Percentiles rank a stretch among this genome's conserved stretches.
Evolutionary conservation across 1,140 invertebrate genomes (phyloP).

Genomic region (Drosophila kikkawai): DNA sequence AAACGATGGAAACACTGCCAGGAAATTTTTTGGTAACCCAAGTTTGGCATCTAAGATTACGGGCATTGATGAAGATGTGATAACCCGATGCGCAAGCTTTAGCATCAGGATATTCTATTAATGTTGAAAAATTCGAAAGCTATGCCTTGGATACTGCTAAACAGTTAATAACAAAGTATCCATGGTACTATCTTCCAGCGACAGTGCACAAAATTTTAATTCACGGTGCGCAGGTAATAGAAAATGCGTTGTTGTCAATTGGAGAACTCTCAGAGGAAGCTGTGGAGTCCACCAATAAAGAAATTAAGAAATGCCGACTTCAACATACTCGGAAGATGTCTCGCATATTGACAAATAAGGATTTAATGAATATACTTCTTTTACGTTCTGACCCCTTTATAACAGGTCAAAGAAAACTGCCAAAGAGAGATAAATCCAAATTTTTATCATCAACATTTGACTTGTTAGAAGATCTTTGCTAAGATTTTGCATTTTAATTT

Average conservation of each 20-base stretch:
- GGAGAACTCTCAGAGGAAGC: background rate
- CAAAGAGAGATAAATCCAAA: too few species aligned
- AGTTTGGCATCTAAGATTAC: slow-evolving; percentile 1
- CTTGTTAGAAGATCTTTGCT: too few species aligned
- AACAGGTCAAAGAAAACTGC: too few species aligned
- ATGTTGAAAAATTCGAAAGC: slow-evolving; percentile 4
- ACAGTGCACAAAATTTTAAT: slow-evolving; percentile 10
- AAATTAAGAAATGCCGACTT: background rate
- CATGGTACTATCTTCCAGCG: slow-evolving; percentile 3
- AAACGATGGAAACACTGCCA: slow-evolving; percentile 10
- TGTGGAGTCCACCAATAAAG: background rate
- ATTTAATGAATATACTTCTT: too few species aligned
- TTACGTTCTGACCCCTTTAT: too few species aligned
- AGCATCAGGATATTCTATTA: slow-evolving; percentile 5
- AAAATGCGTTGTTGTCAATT: slow-evolving; percentile 1
- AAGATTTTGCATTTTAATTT: too few species aligned
- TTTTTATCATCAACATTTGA: too few species aligned
- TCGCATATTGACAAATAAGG: too few species aligned
- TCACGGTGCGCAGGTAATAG: background rate
- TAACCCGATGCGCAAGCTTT: slow-evolving; percentile 16
- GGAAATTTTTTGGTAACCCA: slow-evolving; percentile 4
- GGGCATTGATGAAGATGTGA: slow-evolving; percentile 9
- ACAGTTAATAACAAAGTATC: slow-evolving; percentile 10
- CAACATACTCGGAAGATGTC: too few species aligned
- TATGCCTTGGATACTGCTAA: slow-evolving; percentile 13